Percentiles rank a stretch among this genome's conserved stretches.
These are phyloP conservation scores for Pheucticus melanocephalus DNA, from an alignment of 2,113 vertebrate genomes.

Conservation along the genomic window DNA sequence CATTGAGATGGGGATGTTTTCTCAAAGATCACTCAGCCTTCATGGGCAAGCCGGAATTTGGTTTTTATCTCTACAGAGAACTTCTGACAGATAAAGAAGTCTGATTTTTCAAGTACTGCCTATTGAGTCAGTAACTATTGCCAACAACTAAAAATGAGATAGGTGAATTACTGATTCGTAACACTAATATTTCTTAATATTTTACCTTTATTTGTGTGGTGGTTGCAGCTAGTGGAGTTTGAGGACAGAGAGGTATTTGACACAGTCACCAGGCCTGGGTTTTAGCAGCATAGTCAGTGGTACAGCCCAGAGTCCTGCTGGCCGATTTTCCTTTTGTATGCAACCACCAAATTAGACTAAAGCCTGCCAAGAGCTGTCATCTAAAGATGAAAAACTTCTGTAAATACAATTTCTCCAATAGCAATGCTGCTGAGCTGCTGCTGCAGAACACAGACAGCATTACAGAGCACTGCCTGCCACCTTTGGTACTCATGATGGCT, in stretches of 20 bases:
- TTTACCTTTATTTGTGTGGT: background rate
- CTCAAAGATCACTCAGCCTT: background rate
- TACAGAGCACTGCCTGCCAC: background rate
- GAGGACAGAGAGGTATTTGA: background rate
- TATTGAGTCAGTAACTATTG: background rate
- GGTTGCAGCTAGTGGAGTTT: background rate
- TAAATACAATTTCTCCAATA: background rate
- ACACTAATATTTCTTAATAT: background rate
- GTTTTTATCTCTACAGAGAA: background rate
- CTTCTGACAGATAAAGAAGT: background rate
- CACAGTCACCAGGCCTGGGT: background rate
- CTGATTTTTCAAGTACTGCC: background rate
- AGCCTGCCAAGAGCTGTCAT: background rate
- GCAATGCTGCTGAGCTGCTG: background rate
- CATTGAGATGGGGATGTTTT: background rate
- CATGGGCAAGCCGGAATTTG: background rate
- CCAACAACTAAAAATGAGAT: background rate
- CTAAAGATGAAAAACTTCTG: slow-evolving; percentile 5
- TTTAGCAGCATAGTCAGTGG: background rate
- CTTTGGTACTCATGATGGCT: background rate
- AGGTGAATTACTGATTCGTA: background rate
- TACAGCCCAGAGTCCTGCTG: background rate
- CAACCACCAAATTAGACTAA: background rate
- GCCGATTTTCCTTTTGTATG: background rate
- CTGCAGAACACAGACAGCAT: background rate